Evolutionary conservation across 2,113 vertebrate species (phyloP), one percentile per base, ranked within the genome.

Genomic region (Hipposideros armiger): DNA sequence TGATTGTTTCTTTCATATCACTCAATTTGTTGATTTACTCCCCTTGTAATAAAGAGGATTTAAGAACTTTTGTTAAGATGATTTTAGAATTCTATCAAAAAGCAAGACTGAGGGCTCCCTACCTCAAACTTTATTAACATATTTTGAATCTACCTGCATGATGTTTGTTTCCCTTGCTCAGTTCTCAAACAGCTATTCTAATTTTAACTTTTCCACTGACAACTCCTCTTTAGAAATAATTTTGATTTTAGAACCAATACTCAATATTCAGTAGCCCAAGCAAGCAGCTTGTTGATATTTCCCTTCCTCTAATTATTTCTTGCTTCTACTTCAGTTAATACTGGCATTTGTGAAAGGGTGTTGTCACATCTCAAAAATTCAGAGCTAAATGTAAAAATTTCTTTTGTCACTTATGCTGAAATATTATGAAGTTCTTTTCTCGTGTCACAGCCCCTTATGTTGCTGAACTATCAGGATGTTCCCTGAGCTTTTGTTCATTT

Each of bases 11-110:
- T 73, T 82, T 62, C 8, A 40, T 4, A 58, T 87, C 6, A 30
- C 20, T 58, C 4, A 58, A 20, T 80, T 67, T 30, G n/a, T 86
- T 69, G 22, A 83, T 89, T 89, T 77, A 74, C 17, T 89, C 30
- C 24, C 16, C 7, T 84, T 45, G 13, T 36, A 47, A 70, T 28
- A 60, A 84, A 36, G 16, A 86, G 5, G 56, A 94, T 82, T 90
- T 15, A 56, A 97, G 54, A 94, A 90, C 60, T 72, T 97, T 97
- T 94, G 50, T 95, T 77, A 56, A 91, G 83, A 92, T 96, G 36
- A 62, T 95, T 96, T 97, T 96, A 76, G 26, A 69, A 96, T 80
- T 82, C 45, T 94, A 89, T 91, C 72, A 58, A 96, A 91, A 96
- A 98, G 78, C 81, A 66, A 97, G 69, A 70, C 91, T 97, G 47